These are phyloP conservation scores for Metallyticus violacea DNA, from an alignment of 2,888 invertebrate genomes.

Conservation along the genomic window DNA sequence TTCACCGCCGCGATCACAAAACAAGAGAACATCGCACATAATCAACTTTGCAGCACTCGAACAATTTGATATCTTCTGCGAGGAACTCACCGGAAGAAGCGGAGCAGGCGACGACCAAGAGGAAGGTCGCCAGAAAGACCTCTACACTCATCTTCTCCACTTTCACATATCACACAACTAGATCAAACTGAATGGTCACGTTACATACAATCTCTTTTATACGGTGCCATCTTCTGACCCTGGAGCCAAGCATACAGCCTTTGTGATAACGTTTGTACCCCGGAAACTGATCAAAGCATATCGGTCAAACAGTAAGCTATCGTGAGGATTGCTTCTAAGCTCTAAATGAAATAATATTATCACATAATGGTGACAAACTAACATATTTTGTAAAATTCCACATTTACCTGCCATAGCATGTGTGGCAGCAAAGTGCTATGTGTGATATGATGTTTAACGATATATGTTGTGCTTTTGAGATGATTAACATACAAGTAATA, in stretches of 20 bases:
- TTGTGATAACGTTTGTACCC: not conserved
- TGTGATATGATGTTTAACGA: too few relatives aligned
- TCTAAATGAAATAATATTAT: too few relatives aligned
- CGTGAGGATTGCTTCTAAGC: too few relatives aligned
- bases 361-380: too few relatives aligned
- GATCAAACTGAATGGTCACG: not conserved
- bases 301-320: not conserved
- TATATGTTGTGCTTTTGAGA: too few relatives aligned
- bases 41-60: too few relatives aligned
- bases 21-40: too few relatives aligned
- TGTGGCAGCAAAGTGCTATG: too few relatives aligned
- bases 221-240: not conserved
- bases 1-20: not conserved
- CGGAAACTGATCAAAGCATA: not conserved
- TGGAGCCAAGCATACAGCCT: not conserved
- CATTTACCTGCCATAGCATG: too few relatives aligned
- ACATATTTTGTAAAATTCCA: too few relatives aligned
- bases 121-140: not conserved
- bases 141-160: not conserved
- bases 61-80: not conserved
- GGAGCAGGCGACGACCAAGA: not conserved
- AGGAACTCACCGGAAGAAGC: not conserved
- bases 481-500: too few relatives aligned
- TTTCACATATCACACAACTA: not conserved
- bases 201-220: not conserved